Percentiles rank a stretch among this genome's conserved stretches.
These are phyloP conservation scores for human DNA, from an alignment of 2,113 vertebrate species.

Conservation along the genomic window DNA sequence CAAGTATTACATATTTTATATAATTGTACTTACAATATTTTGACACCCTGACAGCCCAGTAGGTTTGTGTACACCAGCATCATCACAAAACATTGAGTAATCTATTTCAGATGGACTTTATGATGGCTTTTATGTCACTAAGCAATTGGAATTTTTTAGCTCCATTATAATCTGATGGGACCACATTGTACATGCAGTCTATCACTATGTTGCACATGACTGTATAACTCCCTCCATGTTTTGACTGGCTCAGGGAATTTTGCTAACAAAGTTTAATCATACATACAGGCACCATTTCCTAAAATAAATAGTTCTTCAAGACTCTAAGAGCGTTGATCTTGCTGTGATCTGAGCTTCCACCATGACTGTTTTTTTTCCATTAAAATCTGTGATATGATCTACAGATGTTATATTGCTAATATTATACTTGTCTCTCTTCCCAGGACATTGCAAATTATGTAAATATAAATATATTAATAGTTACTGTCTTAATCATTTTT, in stretches of 20 bases:
- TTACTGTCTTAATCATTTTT: background rate
- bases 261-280: background rate
- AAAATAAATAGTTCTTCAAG: background rate
- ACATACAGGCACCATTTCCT: background rate
- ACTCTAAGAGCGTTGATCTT: rapidly evolving
- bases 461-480: background rate
- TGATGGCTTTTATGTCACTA: background rate
- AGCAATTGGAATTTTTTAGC: background rate
- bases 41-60: background rate
- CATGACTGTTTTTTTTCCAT: background rate
- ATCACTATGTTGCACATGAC: background rate
- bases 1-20: background rate
- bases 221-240: background rate
- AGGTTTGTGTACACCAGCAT: background rate
- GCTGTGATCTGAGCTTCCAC: background rate
- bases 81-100: background rate
- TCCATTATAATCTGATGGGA: background rate
- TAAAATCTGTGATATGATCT: background rate
- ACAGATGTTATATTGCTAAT: background rate
- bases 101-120: background rate
- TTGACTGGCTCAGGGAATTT: background rate
- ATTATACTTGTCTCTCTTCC: background rate
- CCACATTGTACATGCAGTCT: background rate
- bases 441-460: background rate
- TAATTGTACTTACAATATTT: background rate